phyloP scores from a whole-genome alignment of 1,140 invertebrate species.

The Oedothorax gibbosus region DNA sequence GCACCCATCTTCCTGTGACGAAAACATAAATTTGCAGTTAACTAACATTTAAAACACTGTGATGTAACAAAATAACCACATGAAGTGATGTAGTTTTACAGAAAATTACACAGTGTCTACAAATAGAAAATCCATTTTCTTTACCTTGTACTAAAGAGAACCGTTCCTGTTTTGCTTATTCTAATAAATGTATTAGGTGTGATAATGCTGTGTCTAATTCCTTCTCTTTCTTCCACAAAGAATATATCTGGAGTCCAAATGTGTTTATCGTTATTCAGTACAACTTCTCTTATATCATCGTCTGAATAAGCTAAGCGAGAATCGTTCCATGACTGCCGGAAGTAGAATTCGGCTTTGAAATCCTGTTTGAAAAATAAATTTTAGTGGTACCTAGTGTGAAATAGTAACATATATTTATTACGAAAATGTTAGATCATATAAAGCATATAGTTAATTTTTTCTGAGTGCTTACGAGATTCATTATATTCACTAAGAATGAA shows the following conservation, averaged over 20 bases:
- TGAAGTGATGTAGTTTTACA: too few relatives aligned
- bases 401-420: too few relatives aligned
- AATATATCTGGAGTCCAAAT: conserved; percentile 62
- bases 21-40: too few relatives aligned
- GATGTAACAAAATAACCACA: too few relatives aligned
- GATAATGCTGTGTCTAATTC: conserved; percentile 43
- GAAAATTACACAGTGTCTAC: too few relatives aligned
- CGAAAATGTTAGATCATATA: too few relatives aligned
- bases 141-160: conserved; percentile 44
- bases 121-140: not conserved
- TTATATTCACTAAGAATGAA: too few relatives aligned
- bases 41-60: too few relatives aligned
- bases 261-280: conserved; percentile 20
- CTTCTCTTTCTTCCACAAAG: conserved; percentile 54
- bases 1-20: too few relatives aligned
- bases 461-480: too few relatives aligned
- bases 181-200: conserved; percentile 46
- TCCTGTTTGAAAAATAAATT: not conserved
- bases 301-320: not conserved
- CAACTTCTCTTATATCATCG: conserved; percentile 26
- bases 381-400: too few relatives aligned
- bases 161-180: conserved; percentile 38
- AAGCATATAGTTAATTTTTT: too few relatives aligned
- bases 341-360: conserved; percentile 22
- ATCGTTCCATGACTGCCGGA: conserved; percentile 45